phyloP scores from a whole-genome alignment of 2,797 vertebrate species.

The Notamacropus eugenii region DNA sequence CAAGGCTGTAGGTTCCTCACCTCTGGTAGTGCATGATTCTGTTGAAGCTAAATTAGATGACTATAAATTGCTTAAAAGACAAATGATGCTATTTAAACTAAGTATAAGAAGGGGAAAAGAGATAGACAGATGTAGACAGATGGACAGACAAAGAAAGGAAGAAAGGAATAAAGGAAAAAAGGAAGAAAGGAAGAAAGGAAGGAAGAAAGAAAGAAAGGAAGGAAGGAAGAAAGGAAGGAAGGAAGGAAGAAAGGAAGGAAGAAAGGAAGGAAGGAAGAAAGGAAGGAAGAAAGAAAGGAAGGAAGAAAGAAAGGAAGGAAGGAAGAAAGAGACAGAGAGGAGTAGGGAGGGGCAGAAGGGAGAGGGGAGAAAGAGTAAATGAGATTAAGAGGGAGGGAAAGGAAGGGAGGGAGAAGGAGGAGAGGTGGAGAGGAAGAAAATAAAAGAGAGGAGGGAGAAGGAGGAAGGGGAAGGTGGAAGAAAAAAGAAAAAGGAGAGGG shows the following conservation, averaged over 20 bases:
- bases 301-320: neutral
- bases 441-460: neutral
- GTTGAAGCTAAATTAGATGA: neutral
- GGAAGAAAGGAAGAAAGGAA: too few species aligned
- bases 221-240: too few species aligned
- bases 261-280: too few species aligned
- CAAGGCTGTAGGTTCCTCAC: too few species aligned
- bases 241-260: too few species aligned
- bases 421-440: too few species aligned
- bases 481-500: neutral
- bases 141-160: neutral
- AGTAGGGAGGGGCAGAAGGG: neutral
- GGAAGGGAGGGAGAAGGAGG: neutral
- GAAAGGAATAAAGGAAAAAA: neutral
- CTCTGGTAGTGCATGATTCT: neutral
- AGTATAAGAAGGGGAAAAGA: neutral
- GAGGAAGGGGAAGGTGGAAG: too few species aligned
- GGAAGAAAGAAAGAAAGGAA: neutral
- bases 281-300: too few species aligned
- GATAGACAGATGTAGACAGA: neutral
- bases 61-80: neutral
- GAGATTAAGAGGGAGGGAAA: too few species aligned
- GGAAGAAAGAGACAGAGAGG: neutral
- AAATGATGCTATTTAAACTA: neutral
- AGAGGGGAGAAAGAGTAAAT: neutral